Evolutionary conservation across 2,888 invertebrate genomes (phyloP).

Genomic region (Malthinus flaveolus): DNA sequence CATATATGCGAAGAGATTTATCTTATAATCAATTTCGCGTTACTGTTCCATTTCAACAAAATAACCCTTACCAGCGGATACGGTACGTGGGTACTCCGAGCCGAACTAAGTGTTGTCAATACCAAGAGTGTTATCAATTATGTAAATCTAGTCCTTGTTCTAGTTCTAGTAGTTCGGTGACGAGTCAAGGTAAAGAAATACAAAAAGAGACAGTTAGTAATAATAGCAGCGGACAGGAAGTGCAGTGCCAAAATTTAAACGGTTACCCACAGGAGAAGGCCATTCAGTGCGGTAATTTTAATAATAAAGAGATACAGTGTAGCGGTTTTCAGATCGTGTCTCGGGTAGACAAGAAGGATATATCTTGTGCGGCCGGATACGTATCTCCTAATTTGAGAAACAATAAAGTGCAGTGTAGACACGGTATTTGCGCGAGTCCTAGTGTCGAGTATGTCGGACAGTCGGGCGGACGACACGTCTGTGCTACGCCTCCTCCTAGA

Average conservation of each 20-base stretch:
- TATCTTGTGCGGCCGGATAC: conserved; percentile 39
- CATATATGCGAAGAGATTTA: conserved; percentile 62
- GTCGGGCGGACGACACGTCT: conserved; percentile 62
- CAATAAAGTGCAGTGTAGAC: conserved; percentile 46
- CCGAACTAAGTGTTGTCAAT: conserved; percentile 51
- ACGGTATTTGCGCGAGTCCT: conserved; percentile 57
- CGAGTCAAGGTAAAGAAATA: conserved; percentile 52
- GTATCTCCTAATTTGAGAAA: conserved; percentile 45
- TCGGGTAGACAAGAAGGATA: conserved; percentile 39
- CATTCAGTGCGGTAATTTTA: conserved; percentile 50
- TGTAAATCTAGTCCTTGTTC: conserved; percentile 57
- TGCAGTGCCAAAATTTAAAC: conserved; percentile 52
- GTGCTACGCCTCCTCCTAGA: conserved; percentile 53
- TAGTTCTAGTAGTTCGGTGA: conserved; percentile 57
- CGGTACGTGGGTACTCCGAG: conserved; percentile 50
- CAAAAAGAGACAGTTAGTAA: conserved; percentile 35
- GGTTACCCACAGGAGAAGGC: conserved; percentile 52
- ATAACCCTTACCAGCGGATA: conserved; percentile 52
- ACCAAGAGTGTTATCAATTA: conserved; percentile 49
- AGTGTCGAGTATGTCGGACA: conserved; percentile 65
- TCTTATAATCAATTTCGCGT: conserved; percentile 58
- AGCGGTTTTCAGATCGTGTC: conserved; percentile 44
- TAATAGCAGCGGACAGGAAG: conserved; percentile 40
- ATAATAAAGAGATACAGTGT: conserved; percentile 38
- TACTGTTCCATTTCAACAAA: conserved; percentile 53